These are phyloP conservation scores for Sorex araneus DNA, from an alignment of 2,113 vertebrate species.

Conservation along the genomic window DNA sequence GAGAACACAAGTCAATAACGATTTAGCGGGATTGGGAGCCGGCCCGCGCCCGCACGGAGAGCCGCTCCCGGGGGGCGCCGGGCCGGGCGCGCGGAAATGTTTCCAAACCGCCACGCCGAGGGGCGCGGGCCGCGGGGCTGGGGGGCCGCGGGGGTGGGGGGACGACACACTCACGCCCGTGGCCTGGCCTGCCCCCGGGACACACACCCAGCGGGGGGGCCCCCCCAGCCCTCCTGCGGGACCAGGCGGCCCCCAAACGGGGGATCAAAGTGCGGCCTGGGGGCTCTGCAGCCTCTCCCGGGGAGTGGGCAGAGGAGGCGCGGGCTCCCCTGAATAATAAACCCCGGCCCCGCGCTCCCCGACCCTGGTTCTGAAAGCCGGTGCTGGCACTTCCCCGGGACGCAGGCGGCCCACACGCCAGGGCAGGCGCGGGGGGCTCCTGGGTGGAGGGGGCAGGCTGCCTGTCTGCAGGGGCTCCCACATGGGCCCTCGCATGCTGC, in stretches of 20 bases:
- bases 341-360: constrained; percentile 62
- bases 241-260: background rate
- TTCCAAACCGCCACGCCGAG: constrained; percentile 29
- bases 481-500: background rate
- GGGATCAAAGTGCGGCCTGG: background rate
- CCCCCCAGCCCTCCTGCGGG: no score
- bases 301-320: no score
- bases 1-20: constrained; percentile 89
- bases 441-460: no score
- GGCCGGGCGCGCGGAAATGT: background rate
- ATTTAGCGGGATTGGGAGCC: constrained; percentile 89
- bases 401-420: no score
- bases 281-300: no score
- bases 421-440: no score
- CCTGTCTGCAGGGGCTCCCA: background rate
- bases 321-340: constrained; percentile 70
- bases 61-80: constrained; percentile 73
- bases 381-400: no score
- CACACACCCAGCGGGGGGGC: no score
- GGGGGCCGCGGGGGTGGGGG: background rate
- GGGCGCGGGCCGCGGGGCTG: background rate
- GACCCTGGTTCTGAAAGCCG: constrained; percentile 57
- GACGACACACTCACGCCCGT: no score
- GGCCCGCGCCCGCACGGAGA: constrained; percentile 85
- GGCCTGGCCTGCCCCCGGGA: no score